phyloP scores from a whole-genome alignment of 2,113 vertebrate genomes.

The Laterallus jamaicensis region DNA sequence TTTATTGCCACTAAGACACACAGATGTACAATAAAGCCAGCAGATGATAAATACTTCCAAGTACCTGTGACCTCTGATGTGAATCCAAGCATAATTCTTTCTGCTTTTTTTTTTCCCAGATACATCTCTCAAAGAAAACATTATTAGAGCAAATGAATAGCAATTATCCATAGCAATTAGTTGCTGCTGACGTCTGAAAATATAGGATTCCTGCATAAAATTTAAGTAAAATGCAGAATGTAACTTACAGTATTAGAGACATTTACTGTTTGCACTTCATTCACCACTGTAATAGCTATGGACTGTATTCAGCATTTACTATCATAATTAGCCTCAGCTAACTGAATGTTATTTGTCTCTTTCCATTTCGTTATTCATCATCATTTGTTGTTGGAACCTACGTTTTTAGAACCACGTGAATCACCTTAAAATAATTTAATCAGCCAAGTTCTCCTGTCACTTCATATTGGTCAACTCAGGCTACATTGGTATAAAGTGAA shows the following conservation, averaged over 20 bases:
- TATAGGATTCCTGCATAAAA: background rate
- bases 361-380: slow-evolving; percentile 3
- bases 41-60: background rate
- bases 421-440: background rate
- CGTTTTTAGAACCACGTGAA: background rate
- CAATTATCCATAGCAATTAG: background rate
- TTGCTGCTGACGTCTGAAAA: background rate
- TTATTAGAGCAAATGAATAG: background rate
- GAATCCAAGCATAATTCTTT: background rate
- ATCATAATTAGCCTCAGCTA: background rate
- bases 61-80: background rate
- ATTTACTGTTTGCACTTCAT: background rate
- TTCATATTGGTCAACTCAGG: background rate
- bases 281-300: background rate
- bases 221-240: background rate
- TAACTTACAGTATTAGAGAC: background rate
- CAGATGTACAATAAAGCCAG: background rate
- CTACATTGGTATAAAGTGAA: background rate
- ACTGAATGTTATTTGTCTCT: background rate
- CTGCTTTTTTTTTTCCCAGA: background rate
- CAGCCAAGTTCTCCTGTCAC: background rate
- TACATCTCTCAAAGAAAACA: background rate
- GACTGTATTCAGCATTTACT: background rate
- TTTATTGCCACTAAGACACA: background rate
- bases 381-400: background rate